Evolutionary conservation across 2,888 invertebrate species (phyloP).

Genomic region (Dexiosoma caninum): DNA sequence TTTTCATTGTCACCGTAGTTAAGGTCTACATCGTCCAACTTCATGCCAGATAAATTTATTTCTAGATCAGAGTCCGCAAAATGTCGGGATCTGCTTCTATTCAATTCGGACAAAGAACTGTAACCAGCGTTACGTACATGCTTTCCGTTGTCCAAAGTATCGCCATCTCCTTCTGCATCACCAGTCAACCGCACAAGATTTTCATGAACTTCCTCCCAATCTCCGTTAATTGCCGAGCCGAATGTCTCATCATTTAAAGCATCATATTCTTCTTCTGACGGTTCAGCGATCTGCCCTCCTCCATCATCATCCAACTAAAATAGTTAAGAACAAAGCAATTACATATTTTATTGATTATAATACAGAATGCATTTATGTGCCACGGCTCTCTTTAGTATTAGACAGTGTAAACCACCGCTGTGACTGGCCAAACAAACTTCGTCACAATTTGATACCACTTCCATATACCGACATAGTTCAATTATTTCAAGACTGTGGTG

Average conservation of each 20-base stretch:
- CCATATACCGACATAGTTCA: neutral
- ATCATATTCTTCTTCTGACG: slow-evolving; percentile 91
- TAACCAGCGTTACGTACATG: slow-evolving; percentile 12
- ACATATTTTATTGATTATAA: slow-evolving; percentile 21
- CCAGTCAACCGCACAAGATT: slow-evolving; percentile 80
- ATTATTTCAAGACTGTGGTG: neutral
- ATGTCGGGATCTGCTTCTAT: slow-evolving; percentile 43
- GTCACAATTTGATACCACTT: neutral
- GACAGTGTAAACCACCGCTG: neutral
- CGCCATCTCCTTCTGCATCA: slow-evolving; percentile 61
- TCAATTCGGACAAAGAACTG: slow-evolving; percentile 46
- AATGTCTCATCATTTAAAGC: slow-evolving; percentile 96
- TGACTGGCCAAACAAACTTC: slow-evolving; percentile 12
- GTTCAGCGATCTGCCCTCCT: slow-evolving; percentile 81
- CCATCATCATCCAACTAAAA: slow-evolving; percentile 74
- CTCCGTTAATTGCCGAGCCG: slow-evolving; percentile 86
- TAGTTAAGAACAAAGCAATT: slow-evolving; percentile 26
- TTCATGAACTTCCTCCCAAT: slow-evolving; percentile 87
- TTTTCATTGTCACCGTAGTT: slow-evolving; percentile 72
- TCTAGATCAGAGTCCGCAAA: slow-evolving; percentile 76
- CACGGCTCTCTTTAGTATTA: slow-evolving; percentile 30
- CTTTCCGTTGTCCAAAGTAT: slow-evolving; percentile 45
- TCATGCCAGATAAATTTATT: slow-evolving; percentile 75
- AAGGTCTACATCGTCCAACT: slow-evolving; percentile 76
- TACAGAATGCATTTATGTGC: slow-evolving; percentile 12